Evolutionary conservation across 2,113 vertebrate species (phyloP), one percentile per base, ranked within the genome.

Genomic region (Bubo bubo): DNA sequence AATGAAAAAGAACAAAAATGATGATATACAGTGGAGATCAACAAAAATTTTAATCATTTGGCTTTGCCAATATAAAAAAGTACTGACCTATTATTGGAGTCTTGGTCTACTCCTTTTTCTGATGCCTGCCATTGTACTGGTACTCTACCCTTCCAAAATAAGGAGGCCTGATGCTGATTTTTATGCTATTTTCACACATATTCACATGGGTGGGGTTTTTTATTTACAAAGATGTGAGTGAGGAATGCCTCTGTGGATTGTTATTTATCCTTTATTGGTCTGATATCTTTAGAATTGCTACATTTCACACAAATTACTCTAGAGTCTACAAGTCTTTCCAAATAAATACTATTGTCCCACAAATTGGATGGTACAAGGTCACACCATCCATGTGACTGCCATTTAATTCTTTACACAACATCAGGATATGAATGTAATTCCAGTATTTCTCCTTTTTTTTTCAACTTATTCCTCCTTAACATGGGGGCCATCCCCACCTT

Each of bases 1-100:
- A 92, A 53, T 96, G 92, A 70, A 95, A 93, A 79, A 83, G 79
- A 88, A 92, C 85, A 70, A 91, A 88, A 91, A 88, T 63, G 32
- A 55, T 88, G 62, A 72, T 80, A 74, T 34, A 55, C 59, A 86
- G 43, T 32, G 76, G 58, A 76, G 53, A 74, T 79, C 67, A 74
- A 45, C 67, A 86, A 28, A 81, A 88, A 90, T 37, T 32, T 50
- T 37, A 79, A 75, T 74, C 30, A 23, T 93, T 86, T 88, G 47
- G 21, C 41, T 92, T 86, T 92, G 47, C 50, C 28, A 68, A 83
- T 80, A 68, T 53, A 62, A 62, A 64, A 64, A 92, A 63, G 8
- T 55, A 47, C n/a, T 59, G 28, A 30, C 27, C 24, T 82, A 4
- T 70, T 76, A 32, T 5, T 60, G 49, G 26, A 85, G 19, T 23